Evolutionary conservation across 2,113 vertebrate species (phyloP).

Genomic region (Prionailurus bengalensis): DNA sequence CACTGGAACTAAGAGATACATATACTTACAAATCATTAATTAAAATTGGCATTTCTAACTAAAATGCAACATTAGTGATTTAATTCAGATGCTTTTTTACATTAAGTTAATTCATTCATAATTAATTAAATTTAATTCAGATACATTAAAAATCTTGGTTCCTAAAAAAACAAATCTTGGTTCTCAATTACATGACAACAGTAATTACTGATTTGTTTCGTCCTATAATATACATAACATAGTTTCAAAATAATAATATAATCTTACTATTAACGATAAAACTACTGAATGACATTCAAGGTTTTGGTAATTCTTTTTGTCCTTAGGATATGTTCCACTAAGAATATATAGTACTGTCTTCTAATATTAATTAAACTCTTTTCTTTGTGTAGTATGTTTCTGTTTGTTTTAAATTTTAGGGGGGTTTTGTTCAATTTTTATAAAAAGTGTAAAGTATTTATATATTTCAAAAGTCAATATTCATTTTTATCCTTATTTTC

Average conservation of each 20-base stretch:
- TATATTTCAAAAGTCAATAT: background rate
- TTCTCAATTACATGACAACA: background rate
- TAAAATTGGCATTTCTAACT: background rate
- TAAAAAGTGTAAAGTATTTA: background rate
- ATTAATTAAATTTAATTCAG: background rate
- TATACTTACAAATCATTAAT: background rate
- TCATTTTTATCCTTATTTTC: background rate
- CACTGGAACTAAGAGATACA: background rate
- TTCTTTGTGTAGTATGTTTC: background rate
- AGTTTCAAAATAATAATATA: conserved; percentile 5
- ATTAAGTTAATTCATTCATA: too few relatives aligned
- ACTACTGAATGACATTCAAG: background rate
- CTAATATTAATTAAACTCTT: background rate
- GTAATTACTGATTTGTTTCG: background rate
- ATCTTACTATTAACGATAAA: background rate
- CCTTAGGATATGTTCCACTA: background rate
- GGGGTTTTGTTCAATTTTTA: background rate
- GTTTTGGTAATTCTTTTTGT: background rate
- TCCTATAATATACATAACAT: background rate
- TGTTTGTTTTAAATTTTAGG: conserved; percentile 17
- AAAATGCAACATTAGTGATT: conserved; percentile 15
- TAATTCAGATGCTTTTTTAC: background rate
- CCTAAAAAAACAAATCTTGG: background rate
- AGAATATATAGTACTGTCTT: background rate
- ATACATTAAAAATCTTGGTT: background rate